A percentile compares a stretch with the other conserved stretches of the same genome.
These are phyloP conservation scores for Gouania willdenowi DNA, from an alignment of 2,797 vertebrate species.

Conservation along the genomic window DNA sequence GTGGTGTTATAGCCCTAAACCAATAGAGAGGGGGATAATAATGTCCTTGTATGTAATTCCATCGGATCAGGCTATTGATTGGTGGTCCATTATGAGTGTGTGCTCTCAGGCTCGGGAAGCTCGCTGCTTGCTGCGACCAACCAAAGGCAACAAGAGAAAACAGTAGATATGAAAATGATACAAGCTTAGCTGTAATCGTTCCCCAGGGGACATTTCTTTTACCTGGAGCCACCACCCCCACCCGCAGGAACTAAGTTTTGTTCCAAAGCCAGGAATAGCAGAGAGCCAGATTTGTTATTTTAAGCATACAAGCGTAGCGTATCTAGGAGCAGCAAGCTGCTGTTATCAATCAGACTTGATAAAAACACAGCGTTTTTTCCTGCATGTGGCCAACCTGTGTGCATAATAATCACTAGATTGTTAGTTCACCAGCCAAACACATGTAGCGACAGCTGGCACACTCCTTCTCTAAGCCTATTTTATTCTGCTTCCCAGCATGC, in stretches of 20 bases:
- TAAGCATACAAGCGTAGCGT: constrained; percentile 26
- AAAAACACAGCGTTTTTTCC: constrained; percentile 19
- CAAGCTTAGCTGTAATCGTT: constrained; percentile 51
- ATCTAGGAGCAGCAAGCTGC: constrained; percentile 29
- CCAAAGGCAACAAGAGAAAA: constrained; percentile 33
- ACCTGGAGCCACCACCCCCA: constrained; percentile 13
- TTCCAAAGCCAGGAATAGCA: constrained; percentile 38
- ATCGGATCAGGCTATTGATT: constrained; percentile 60
- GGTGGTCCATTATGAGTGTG: constrained; percentile 39
- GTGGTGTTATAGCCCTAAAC: constrained; percentile 16
- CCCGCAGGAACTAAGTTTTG: constrained; percentile 20
- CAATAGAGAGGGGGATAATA: constrained; percentile 33
- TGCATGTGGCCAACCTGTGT: constrained; percentile 16
- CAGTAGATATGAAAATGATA: constrained; percentile 37
- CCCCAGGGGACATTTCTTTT: constrained; percentile 24
- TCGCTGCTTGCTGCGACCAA: constrained; percentile 24
- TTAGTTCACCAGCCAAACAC: constrained; percentile 45
- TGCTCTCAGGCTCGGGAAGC: constrained; percentile 41
- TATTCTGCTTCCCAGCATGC: constrained; percentile 10
- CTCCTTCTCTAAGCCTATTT: constrained; percentile 9
- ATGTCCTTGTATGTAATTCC: constrained; percentile 53
- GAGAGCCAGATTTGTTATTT: constrained; percentile 32
- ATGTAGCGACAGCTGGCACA: constrained; percentile 46
- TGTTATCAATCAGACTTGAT: constrained; percentile 24
- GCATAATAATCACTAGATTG: constrained; percentile 33